Percentiles rank a stretch among this genome's conserved stretches.
phyloP scores from a whole-genome alignment of 1,140 invertebrate genomes.

The Gryon sp. region DNA sequence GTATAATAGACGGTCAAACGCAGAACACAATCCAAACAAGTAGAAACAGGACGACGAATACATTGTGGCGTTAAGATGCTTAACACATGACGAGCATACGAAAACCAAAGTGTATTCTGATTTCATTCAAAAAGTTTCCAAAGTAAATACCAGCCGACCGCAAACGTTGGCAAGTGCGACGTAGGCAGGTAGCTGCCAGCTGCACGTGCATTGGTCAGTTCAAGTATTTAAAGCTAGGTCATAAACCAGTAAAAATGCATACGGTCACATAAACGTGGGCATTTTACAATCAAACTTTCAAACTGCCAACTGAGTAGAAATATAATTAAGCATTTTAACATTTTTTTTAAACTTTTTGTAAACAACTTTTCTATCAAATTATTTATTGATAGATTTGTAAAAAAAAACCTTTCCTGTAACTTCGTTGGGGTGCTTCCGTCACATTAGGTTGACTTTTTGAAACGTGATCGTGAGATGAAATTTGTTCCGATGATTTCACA shows the following conservation, averaged over 20 bases:
- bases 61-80: slow-evolving; percentile 31
- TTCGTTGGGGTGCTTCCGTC: no score
- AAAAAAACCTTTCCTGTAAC: no score
- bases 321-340: no score
- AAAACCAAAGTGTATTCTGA: slow-evolving; percentile 22
- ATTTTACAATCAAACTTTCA: no score
- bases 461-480: no score
- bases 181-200: slow-evolving; percentile 38
- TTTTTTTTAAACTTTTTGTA: no score
- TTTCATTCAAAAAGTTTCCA: slow-evolving; percentile 47
- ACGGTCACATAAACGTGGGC: no score
- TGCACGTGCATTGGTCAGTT: slow-evolving; percentile 31
- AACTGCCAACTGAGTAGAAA: no score
- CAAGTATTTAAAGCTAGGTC: slow-evolving; percentile 32
- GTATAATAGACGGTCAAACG: slow-evolving; percentile 40
- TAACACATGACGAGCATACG: slow-evolving; percentile 20
- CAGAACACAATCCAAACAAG: slow-evolving; percentile 20
- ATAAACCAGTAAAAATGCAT: slow-evolving; percentile 27
- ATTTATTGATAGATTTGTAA: no score
- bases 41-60: slow-evolving; percentile 25
- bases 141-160: slow-evolving; percentile 51
- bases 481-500: no score
- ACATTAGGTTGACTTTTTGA: no score
- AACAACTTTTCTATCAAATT: no score
- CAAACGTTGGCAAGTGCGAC: slow-evolving; percentile 51